Base-by-base conservation (phyloP, 2,113 vertebrate genomes). In the Melanotaenia duboulayi region DNA sequence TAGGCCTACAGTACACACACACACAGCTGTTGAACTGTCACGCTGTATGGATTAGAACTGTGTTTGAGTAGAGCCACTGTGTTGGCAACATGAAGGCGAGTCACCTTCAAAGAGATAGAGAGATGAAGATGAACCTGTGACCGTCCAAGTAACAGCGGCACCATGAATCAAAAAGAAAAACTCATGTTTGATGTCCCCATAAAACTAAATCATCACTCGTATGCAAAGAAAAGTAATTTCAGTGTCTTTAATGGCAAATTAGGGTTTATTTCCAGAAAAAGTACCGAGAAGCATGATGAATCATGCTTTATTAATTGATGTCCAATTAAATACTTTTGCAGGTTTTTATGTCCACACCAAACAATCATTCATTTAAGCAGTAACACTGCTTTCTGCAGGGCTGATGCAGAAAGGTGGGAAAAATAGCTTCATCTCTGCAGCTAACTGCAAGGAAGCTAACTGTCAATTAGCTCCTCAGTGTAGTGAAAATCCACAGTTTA, bases 41-140 rank as follows among this genome's bases (percentile, higher is more conserved):
- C 67, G 78, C 57, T 28, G 74, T 25, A 54, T 86, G 74, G 85
- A 86, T 87, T 78, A 74, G 80, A 85, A 68, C 73, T 71, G 80
- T 85, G 85, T 91, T 80, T 78, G 32, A 37, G 68, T 76, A 50
- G 35, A 69, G 77, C 56, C 57, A 11, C 69, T n/a, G 5, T 48
- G 68, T 63, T 79, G 61, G 71, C 67, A 75, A 22, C 7, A 16
- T 25, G 20, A 40, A 64, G 61, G 44, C 65, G 46, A 48, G 49
- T 79, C 55, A 65, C 37, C 56, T 71, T 67, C 49, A 74, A 56
- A 63, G 50, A 44, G 46, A 19, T 52, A 42, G 52, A 32, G 37
- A 25, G 5, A 40, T 9, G 64, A 17, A 48, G 28, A 28, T 28
- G 28, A 6, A 28, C 28, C 28, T 28, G 28, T 6, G 28, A n/a